Conservation (phyloP, 2,888 invertebrate species). For the Diarsia mendica region DNA sequence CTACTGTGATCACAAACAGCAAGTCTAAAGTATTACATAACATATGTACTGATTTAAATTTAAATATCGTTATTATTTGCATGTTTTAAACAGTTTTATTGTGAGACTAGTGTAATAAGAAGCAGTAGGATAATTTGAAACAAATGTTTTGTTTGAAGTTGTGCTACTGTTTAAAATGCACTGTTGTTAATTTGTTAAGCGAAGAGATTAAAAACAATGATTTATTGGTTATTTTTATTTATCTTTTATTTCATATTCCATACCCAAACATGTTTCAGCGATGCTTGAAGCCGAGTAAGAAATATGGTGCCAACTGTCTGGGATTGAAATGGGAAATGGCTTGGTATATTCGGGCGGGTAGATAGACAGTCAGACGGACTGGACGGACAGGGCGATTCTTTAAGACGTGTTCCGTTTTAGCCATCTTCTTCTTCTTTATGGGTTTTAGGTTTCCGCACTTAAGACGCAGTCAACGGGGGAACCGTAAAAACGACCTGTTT, state of each 20-base stretch:
- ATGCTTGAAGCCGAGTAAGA: not conserved
- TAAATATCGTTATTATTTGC: constrained; percentile 43
- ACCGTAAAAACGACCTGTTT: too few relatives aligned
- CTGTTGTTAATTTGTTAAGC: constrained; percentile 63
- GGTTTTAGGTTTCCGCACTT: too few relatives aligned
- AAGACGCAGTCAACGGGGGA: too few relatives aligned
- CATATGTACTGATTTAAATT: constrained; percentile 50
- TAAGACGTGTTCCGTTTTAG: too few relatives aligned
- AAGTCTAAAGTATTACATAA: constrained; percentile 50
- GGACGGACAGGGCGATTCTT: too few relatives aligned
- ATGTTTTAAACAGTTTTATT: constrained; percentile 47
- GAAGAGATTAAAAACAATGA: constrained; percentile 71
- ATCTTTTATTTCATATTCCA: constrained; percentile 9
- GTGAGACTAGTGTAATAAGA: constrained; percentile 17
- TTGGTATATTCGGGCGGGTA: too few relatives aligned
- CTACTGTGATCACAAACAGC: constrained; percentile 15
- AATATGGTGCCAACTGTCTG: too few relatives aligned
- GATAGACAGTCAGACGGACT: too few relatives aligned
- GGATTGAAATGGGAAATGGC: too few relatives aligned
- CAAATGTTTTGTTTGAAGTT: constrained; percentile 26
- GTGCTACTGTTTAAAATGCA: constrained; percentile 44
- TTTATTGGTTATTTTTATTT: constrained; percentile 44
- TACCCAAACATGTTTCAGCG: not conserved
- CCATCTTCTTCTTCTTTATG: too few relatives aligned
- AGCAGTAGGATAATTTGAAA: constrained; percentile 32